Evolutionary conservation across 2,888 invertebrate species (phyloP).

Genomic region (Stenoptilia bipunctidactyla): DNA sequence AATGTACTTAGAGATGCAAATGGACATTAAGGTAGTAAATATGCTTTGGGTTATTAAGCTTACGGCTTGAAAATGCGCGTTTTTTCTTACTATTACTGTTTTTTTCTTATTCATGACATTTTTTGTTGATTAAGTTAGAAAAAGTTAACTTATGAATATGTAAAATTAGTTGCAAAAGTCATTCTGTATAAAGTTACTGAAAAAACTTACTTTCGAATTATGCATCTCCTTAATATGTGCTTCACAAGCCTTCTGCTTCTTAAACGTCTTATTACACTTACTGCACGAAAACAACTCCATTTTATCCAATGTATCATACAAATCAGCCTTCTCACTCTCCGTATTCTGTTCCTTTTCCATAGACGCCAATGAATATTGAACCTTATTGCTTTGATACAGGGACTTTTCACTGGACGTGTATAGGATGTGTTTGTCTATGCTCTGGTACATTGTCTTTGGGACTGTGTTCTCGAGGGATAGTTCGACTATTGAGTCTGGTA

Average conservation of each 20-base stretch:
- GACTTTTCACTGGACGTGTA: constrained; percentile 48
- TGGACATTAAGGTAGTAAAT: no score
- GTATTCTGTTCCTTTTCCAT: constrained; percentile 34
- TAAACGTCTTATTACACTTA: constrained; percentile 69
- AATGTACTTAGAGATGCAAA: no score
- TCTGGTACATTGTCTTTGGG: constrained; percentile 55
- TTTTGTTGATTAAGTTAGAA: no score
- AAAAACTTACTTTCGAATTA: constrained; percentile 31
- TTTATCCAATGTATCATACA: constrained; percentile 43
- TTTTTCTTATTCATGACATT: no score
- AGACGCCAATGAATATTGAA: constrained; percentile 48
- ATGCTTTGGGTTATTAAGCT: no score
- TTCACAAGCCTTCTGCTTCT: constrained; percentile 75
- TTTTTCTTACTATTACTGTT: no score
- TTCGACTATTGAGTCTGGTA: constrained; percentile 62
- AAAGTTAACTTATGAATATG: no score
- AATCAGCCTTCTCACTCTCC: constrained; percentile 35
- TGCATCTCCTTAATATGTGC: constrained; percentile 73
- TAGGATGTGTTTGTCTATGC: constrained; percentile 50
- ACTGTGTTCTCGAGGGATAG: constrained; percentile 54
- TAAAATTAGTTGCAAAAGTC: no score
- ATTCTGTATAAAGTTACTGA: no score
- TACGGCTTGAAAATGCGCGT: no score
- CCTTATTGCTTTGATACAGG: constrained; percentile 39
- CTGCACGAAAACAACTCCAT: constrained; percentile 43